Conservation (phyloP, 1,140 invertebrate genomes). For the Drosophila pectinifera region DNA sequence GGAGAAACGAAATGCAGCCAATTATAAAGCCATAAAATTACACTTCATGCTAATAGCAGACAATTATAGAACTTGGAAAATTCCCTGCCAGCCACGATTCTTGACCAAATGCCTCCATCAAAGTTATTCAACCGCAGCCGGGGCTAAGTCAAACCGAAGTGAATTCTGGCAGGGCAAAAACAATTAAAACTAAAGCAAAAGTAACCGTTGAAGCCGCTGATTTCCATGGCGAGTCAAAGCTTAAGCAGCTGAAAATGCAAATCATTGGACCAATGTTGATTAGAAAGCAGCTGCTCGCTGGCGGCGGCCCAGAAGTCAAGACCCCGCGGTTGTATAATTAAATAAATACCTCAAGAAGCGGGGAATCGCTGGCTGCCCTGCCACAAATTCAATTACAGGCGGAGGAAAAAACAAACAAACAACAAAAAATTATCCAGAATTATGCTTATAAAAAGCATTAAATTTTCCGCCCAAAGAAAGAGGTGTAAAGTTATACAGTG, state of each 20-base stretch:
- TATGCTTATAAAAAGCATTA: slow-evolving; percentile 31
- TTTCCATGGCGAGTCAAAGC: slow-evolving; percentile 19
- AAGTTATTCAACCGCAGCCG: slow-evolving; percentile 41
- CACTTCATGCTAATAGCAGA: slow-evolving; percentile 44
- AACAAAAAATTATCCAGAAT: slow-evolving; percentile 55
- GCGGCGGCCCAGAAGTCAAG: slow-evolving; percentile 33
- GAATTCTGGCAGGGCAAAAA: slow-evolving; percentile 33
- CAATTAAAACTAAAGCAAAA: slow-evolving; percentile 53
- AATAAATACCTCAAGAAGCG: slow-evolving; percentile 61
- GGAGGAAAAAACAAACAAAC: slow-evolving; percentile 12
- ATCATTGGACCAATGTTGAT: slow-evolving; percentile 71
- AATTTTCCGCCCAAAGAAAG: slow-evolving; percentile 47
- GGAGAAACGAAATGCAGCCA: slow-evolving; percentile 25
- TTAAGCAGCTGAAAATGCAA: slow-evolving; percentile 75
- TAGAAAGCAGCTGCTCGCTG: slow-evolving; percentile 58
- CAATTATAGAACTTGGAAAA: slow-evolving; percentile 37
- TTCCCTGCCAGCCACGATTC: slow-evolving; percentile 30
- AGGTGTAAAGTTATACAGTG: slow-evolving; percentile 71
- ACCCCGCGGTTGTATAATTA: slow-evolving; percentile 64
- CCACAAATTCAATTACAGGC: slow-evolving; percentile 78
- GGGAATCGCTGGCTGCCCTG: slow-evolving; percentile 17
- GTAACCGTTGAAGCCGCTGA: slow-evolving; percentile 37
- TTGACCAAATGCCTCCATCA: slow-evolving; percentile 32
- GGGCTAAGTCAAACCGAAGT: slow-evolving; percentile 1
- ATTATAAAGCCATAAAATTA: slow-evolving; percentile 56